Evolutionary conservation across 2,113 vertebrate genomes (phyloP).

Genomic region (Formicarius rufipectus): DNA sequence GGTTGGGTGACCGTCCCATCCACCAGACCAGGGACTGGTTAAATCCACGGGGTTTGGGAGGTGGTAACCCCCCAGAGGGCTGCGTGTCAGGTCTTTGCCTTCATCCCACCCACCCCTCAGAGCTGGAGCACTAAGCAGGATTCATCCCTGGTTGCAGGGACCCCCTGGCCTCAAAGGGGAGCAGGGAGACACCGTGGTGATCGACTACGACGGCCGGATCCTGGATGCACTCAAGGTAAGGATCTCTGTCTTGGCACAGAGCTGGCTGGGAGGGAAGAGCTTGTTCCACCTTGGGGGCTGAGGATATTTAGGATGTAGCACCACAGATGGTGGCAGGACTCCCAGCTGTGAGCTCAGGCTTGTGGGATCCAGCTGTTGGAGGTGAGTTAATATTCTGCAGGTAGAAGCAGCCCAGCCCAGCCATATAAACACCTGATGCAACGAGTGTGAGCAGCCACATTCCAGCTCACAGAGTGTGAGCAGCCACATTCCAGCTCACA

Average conservation of each 20-base stretch:
- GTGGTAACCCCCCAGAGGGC: not conserved
- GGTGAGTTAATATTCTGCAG: not conserved
- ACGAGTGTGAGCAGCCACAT: not conserved
- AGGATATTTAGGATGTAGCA: not conserved
- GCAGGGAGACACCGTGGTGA: slow-evolving; percentile 84
- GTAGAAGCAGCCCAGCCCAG: not conserved
- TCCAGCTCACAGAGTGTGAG: not conserved
- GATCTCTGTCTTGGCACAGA: not conserved
- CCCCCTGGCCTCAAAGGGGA: slow-evolving; percentile 77
- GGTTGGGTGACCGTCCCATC: not conserved
- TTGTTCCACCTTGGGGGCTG: not conserved
- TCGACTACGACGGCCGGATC: slow-evolving; percentile 90
- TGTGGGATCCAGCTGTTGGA: not conserved
- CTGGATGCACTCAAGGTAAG: slow-evolving; percentile 89
- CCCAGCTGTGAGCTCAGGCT: not conserved
- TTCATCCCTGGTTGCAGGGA: slow-evolving; percentile 51
- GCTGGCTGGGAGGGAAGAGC: not conserved
- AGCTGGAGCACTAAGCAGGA: not conserved
- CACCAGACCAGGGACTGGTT: not conserved
- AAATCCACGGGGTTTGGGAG: not conserved
- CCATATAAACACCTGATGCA: not conserved
- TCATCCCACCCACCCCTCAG: not conserved
- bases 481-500: not conserved
- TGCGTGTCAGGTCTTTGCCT: not conserved
- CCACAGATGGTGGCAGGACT: fast-evolving